Base-by-base conservation (phyloP, 2,113 vertebrate genomes). In the Labeo rohita region DNA sequence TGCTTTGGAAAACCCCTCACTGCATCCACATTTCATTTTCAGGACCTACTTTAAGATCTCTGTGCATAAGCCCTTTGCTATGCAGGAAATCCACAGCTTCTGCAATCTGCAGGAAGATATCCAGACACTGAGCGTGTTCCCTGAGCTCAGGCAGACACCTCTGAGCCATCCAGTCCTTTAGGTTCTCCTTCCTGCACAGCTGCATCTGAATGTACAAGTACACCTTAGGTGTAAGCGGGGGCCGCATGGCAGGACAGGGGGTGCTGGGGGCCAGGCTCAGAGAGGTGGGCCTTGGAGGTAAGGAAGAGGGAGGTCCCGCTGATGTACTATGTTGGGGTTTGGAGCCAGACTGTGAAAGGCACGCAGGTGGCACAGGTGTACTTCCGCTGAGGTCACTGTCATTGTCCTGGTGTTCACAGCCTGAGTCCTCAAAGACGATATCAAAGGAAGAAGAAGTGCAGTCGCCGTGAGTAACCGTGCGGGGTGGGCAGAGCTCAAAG, bases 131-230 rank as follows among this genome's bases (percentile, higher is more conserved):
- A 56, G 93, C 91, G 90, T 95, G 95, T 63, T 97, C 96, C 72
- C 98, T 92, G 73, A 98, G 96, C 90, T 97, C 97, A 1, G 98
- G 92, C 34, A 91, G 78, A 56, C 96, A 96, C 34, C 97, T 95
- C 82, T 95, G 92, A 77, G 93, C 96, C 97, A 99, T 96, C 98
- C 98, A 99, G 95, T 99, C 98, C 89, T 99, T 99, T 66, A 99
- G 96, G 92, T 98, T 99, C 91, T 99, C 98, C 86, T 99, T 99
- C 66, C 97, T 88, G 91, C 98, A 99, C 61, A 99, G 96, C 92
- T 99, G 98, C 98, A 99, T 99, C 94, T 99, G 98, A 87, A 99
- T 99, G 92, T 99, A 99, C 86, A 99, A 95, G 88, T 98, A 99
- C 59, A 99, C 95, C 91, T 99, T 99, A 0, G 98, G 98, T 0